A percentile compares a stretch with the other conserved stretches of the same genome.
phyloP scores from a whole-genome alignment of 2,888 invertebrate species.

The Drosophila colorata region DNA sequence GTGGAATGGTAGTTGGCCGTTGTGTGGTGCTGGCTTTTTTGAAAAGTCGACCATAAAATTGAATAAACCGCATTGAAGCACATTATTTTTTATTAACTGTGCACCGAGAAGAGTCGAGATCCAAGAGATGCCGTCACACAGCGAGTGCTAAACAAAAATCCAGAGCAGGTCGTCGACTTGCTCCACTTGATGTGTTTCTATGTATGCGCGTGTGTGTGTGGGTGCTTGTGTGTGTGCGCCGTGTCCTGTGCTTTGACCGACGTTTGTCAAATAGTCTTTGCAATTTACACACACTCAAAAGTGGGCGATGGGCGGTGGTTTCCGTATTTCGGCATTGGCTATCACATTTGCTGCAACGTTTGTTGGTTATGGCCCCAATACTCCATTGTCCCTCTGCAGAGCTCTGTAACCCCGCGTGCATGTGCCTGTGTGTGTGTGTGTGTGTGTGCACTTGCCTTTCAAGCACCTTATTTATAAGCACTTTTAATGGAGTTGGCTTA shows the following conservation, averaged over 20 bases:
- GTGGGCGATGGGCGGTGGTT: conserved; percentile 22
- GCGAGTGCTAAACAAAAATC: conserved; percentile 27
- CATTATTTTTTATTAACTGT: conserved; percentile 81
- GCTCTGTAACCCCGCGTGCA: conserved; percentile 8
- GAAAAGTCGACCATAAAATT: conserved; percentile 80
- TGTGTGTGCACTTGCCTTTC: conserved; percentile 75
- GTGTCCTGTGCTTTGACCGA: conserved; percentile 73
- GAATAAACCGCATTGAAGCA: conserved; percentile 81
- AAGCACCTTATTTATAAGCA: conserved; percentile 82
- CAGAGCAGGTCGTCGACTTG: conserved; percentile 64
- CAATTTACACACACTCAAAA: conserved; percentile 78
- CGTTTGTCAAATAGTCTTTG: conserved; percentile 81
- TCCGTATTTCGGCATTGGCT: conserved; percentile 51
- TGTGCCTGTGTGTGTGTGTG: conserved; percentile 18
- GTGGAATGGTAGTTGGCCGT: conserved; percentile 11
- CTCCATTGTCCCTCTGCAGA: conserved; percentile 53
- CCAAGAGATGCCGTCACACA: conserved; percentile 37
- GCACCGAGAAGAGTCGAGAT: conserved; percentile 32
- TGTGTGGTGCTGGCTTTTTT: conserved; percentile 62
- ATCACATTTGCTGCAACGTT: conserved; percentile 71
- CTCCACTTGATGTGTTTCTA: conserved; percentile 4
- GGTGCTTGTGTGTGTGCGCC: conserved; percentile 21
- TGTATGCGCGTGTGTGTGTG: conserved; percentile 4
- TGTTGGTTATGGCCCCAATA: conserved; percentile 75
- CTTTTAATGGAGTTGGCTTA: conserved; percentile 81